Evolutionary conservation across 2,113 vertebrate genomes (phyloP).

Genomic region (Theropithecus gelada): DNA sequence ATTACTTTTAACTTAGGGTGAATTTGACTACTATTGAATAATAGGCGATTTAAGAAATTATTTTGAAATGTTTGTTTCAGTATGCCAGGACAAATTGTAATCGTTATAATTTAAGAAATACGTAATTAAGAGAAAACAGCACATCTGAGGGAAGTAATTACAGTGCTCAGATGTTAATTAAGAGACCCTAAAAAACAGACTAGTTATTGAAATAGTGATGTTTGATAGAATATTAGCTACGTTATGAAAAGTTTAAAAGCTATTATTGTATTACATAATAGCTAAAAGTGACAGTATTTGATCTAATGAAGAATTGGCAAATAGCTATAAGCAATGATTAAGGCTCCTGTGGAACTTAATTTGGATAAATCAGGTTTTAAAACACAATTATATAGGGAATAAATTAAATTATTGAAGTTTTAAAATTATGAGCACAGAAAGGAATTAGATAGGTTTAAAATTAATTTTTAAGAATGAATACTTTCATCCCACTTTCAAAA

Average conservation of each 20-base stretch:
- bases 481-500: slow-evolving; percentile 22
- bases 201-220: not conserved
- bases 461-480: slow-evolving; percentile 23
- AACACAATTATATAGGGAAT: not conserved
- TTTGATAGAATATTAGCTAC: slow-evolving; percentile 22
- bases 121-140: not conserved
- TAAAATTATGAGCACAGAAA: slow-evolving; percentile 11
- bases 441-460: not conserved
- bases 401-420: not conserved
- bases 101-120: slow-evolving; percentile 18
- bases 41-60: not conserved
- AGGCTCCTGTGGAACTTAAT: not conserved
- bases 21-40: slow-evolving; percentile 13
- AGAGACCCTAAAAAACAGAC: not conserved
- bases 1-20: not conserved
- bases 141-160: not conserved
- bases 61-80: slow-evolving; percentile 49
- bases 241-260: slow-evolving; percentile 22
- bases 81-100: slow-evolving; percentile 22
- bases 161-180: not conserved
- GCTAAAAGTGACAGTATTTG: not conserved
- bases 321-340: not conserved
- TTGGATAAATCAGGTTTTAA: not conserved
- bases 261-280: slow-evolving; percentile 30
- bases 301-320: slow-evolving; percentile 28